Base-by-base conservation (phyloP, 2,797 vertebrate genomes). In the Mus spretus region DNA sequence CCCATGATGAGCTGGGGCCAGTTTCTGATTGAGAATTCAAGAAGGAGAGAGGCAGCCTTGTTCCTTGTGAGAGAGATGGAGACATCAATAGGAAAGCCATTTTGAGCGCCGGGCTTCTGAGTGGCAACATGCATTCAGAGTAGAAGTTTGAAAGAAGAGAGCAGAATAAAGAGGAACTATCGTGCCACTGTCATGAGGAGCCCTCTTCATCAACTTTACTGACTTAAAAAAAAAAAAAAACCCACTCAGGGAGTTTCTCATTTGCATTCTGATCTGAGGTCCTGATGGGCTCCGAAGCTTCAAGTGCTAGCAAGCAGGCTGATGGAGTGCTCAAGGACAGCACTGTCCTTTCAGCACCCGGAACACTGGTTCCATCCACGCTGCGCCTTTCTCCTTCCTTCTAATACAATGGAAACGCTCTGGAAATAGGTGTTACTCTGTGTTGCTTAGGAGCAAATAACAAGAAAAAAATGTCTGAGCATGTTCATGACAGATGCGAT, bases 11-110 rank as follows among this genome's bases (percentile, higher is more conserved):
- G 67, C 50, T 2, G 17, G 17, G 28, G 37, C 70, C 1, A 4
- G 89, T 20, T 2, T 57, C 94, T 90, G 90, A 75, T 28, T 44
- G 61, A 80, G 89, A 86, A 96, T 89, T 95, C 78, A 44, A 44
- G 90, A 14, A 55, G 84, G 59, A 72, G 78, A 84, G 57, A 83
- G n/a, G 34, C 63, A 44, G 70, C 70, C 80, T 85, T 24, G 7
- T 37, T 89, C 84, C 83, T 65, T 26, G 50, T 0, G 67, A 74
- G 37, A 89, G 80, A 37, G 17, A 89, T 3, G 1, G 20, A 59
- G 81, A 80, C 81, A 77, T 89, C 91, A 26, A 74, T 4, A 89
- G 84, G 44, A 96, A 93, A 96, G 95, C 63, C 89, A 61, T 90
- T 92, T 93, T 93, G 65, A 72, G 77, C 93, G 89, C 57, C 80